Evolutionary conservation across 2,888 invertebrate genomes (phyloP), one percentile per base, ranked within the genome.

Genomic region (Drosophila hamatofila): DNA sequence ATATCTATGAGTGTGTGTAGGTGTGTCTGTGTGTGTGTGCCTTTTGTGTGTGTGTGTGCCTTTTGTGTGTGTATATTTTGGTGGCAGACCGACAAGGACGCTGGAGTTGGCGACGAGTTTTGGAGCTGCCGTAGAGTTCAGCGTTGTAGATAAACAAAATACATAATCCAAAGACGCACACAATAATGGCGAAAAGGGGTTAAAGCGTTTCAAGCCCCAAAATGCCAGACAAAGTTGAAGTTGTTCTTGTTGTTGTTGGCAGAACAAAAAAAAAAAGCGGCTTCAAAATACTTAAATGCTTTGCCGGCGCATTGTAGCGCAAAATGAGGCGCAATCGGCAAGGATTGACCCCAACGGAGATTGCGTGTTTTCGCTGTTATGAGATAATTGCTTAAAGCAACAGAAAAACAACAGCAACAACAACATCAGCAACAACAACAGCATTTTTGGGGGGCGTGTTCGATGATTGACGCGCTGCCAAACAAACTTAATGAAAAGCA

Each of bases 141-240:
- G 83, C 79, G 11, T 74, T 75, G 75, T 68, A 77, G 85, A 88
- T 89, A 89, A 82, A 89, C 88, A 89, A 87, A 89, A 89, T 88
- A 88, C 83, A 88, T 83, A 87, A 88, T 85, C 85, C 86, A 85
- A 74, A 64, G 67, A 75, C 77, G 78, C 42, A 70, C 70, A 78
- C 71, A 80, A 75, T 75, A 72, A 75, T 75, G 65, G 75, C 66
- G 55, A 68, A 72, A 86, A 86, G 80, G 87, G 85, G 73, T 89
- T 84, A 73, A 73, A 70, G 69, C 58, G 57, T 73, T 72, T 78
- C 18, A 51, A 52, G 59, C 46, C 44, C 69, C 27, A 60, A 54
- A 33, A 25, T 60, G 72, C 49, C 68, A 62, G 78, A 60, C 69
- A 37, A 64, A 67, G 48, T 55, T 67, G 27, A 25, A 51, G 37